These are phyloP conservation scores for Pseudeuparius sepicola DNA, from an alignment of 2,888 invertebrate genomes.

Conservation along the genomic window DNA sequence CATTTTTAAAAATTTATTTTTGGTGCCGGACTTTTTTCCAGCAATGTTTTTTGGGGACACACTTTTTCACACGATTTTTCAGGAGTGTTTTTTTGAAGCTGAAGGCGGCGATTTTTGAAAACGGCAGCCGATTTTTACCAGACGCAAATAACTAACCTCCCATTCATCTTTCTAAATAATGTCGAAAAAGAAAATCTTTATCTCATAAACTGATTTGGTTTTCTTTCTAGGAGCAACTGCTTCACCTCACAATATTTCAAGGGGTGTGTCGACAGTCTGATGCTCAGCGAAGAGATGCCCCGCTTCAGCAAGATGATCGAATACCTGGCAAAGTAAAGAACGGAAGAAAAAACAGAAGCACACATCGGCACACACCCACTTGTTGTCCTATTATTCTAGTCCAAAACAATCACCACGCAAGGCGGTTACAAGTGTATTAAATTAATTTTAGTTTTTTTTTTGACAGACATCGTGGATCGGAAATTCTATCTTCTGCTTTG, in stretches of 20 bases:
- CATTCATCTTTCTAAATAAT: too few species aligned
- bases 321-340: constrained; percentile 52
- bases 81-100: too few species aligned
- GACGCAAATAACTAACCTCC: too few species aligned
- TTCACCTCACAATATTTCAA: constrained; percentile 71
- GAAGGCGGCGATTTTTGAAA: too few species aligned
- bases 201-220: background rate
- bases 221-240: constrained; percentile 56
- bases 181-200: constrained; percentile 1
- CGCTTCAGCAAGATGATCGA: constrained; percentile 71
- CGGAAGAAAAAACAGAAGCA: background rate
- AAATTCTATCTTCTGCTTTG: constrained; percentile 19
- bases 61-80: too few species aligned
- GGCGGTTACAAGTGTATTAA: constrained; percentile 31
- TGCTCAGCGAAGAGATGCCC: constrained; percentile 66
- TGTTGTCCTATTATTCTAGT: constrained; percentile 36
- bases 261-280: constrained; percentile 71
- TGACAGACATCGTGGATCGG: constrained; percentile 29
- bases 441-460: constrained; percentile 28
- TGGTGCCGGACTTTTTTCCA: too few species aligned
- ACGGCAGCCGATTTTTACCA: too few species aligned
- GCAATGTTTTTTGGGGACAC: too few species aligned
- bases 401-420: constrained; percentile 29
- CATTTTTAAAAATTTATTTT: too few species aligned
- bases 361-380: constrained; percentile 20